A percentile compares a stretch with the other conserved stretches of the same genome.
Conservation (phyloP, 2,888 invertebrate genomes). For the Leptinotarsa tumamoca region DNA sequence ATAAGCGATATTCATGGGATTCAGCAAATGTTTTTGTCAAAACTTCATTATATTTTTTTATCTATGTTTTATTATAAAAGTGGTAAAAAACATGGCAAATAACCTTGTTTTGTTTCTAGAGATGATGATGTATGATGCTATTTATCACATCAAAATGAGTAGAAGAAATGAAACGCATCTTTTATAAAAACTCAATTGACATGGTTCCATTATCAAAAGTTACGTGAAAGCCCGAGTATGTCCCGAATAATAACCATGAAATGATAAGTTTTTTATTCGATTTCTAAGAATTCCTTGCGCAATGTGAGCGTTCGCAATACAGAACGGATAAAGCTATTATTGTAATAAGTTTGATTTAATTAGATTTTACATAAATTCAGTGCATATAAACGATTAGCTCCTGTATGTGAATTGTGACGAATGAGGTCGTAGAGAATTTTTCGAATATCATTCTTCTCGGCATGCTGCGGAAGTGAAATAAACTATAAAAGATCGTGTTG, state of each 20-base stretch:
- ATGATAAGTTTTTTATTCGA: not conserved
- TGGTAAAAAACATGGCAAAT: too few relatives aligned
- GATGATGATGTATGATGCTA: too few relatives aligned
- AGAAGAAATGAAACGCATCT: not conserved
- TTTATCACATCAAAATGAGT: not conserved
- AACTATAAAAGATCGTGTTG: not conserved
- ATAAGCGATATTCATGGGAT: too few relatives aligned
- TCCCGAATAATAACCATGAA: not conserved
- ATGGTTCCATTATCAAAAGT: not conserved
- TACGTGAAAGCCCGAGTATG: conserved; percentile 1
- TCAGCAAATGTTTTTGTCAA: too few relatives aligned
- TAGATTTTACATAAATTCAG: not conserved
- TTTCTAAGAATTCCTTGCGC: not conserved
- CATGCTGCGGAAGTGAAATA: not conserved
- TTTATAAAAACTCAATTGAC: not conserved
- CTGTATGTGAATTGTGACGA: not conserved
- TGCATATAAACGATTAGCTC: not conserved
- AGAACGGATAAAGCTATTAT: not conserved
- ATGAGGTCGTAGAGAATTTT: not conserved
- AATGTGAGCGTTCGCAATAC: not conserved
- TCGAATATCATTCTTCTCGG: not conserved
- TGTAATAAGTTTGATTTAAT: not conserved
- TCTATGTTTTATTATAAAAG: too few relatives aligned
- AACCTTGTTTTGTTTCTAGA: too few relatives aligned
- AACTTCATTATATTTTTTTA: too few relatives aligned